Conservation (phyloP, 2,113 vertebrate genomes). For the Equus przewalskii region DNA sequence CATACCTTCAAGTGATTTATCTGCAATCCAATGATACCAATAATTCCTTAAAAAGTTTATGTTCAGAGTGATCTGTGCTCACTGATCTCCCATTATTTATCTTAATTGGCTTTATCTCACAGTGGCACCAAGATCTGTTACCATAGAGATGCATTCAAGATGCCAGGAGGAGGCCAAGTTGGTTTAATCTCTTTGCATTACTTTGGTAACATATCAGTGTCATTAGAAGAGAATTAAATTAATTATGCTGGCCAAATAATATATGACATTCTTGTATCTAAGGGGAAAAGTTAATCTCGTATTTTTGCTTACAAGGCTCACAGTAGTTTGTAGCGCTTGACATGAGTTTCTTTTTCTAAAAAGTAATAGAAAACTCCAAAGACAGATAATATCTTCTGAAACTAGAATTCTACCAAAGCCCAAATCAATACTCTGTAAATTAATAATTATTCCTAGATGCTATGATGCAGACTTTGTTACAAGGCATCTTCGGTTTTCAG, state of each 20-base stretch:
- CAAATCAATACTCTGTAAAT: not conserved
- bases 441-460: not conserved
- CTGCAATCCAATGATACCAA: constrained; percentile 29
- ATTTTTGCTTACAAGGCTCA: constrained; percentile 21
- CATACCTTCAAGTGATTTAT: constrained; percentile 19
- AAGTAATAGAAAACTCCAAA: constrained; percentile 8
- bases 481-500: not conserved
- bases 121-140: constrained; percentile 45
- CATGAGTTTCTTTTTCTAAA: not conserved
- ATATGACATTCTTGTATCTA: constrained; percentile 32
- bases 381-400: not conserved
- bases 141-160: constrained; percentile 55
- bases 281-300: constrained; percentile 55
- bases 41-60: constrained; percentile 49
- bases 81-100: constrained; percentile 57
- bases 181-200: constrained; percentile 12
- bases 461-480: not conserved
- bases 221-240: constrained; percentile 73
- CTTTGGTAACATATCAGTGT: constrained; percentile 52
- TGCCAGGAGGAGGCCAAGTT: constrained; percentile 1
- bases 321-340: not conserved
- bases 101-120: constrained; percentile 72
- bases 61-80: constrained; percentile 3
- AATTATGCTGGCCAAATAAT: constrained; percentile 68
- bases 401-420: not conserved